phyloP scores from a whole-genome alignment of 2,113 vertebrate species.

The Polypterus senegalus region DNA sequence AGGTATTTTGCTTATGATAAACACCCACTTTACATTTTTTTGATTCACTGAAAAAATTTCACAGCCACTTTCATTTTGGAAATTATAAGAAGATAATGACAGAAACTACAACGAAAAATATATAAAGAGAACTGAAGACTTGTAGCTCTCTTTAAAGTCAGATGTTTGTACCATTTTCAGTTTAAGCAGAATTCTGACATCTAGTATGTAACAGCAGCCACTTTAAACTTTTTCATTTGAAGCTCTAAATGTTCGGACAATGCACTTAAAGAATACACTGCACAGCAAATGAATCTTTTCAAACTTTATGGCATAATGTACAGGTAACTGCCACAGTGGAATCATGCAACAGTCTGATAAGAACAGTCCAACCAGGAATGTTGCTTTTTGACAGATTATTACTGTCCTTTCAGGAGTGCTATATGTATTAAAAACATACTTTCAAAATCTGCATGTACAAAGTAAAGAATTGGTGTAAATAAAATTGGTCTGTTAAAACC shows the following conservation, averaged over 20 bases:
- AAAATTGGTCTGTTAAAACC: background rate
- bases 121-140: no score
- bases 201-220: no score
- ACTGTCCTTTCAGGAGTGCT: background rate
- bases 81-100: no score
- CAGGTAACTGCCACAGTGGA: background rate
- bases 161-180: no score
- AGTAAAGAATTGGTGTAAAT: background rate
- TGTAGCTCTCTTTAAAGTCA: no score
- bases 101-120: no score
- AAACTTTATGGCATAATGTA: background rate
- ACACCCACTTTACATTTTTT: no score
- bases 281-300: background rate
- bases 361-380: background rate
- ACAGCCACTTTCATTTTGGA: no score
- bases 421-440: background rate
- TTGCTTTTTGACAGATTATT: background rate
- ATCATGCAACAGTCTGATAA: background rate
- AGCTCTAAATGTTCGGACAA: background rate
- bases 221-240: background rate
- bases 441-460: background rate
- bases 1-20: no score
- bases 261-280: background rate
- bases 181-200: no score
- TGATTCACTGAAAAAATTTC: no score